These are phyloP conservation scores for Carabus problematicus DNA, from an alignment of 2,888 invertebrate species.

Conservation along the genomic window DNA sequence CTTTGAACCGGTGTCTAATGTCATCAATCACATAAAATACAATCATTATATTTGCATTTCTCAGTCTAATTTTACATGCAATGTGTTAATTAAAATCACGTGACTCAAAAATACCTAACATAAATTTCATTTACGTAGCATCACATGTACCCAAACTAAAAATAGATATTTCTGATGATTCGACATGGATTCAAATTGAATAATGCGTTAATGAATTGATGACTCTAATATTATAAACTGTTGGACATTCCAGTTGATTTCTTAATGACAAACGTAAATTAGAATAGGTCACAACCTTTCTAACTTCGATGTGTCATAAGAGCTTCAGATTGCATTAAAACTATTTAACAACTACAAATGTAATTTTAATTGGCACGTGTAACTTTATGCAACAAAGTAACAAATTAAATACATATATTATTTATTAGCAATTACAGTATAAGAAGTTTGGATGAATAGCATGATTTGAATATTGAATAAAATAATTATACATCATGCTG, in stretches of 20 bases:
- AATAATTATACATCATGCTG: not conserved
- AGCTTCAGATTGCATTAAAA: not conserved
- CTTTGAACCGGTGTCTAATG: constrained; percentile 20
- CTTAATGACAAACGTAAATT: not conserved
- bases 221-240: not conserved
- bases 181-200: not conserved
- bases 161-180: constrained; percentile 3
- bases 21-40: no score
- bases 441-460: no score
- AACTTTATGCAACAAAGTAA: no score
- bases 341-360: not conserved
- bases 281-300: not conserved
- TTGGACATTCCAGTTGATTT: constrained; percentile 11
- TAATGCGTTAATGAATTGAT: not conserved
- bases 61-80: no score
- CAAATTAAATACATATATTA: no score
- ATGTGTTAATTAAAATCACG: not conserved
- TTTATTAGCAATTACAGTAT: no score
- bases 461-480: no score
- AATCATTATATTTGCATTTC: no score
- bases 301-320: not conserved
- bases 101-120: not conserved
- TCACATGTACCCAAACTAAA: constrained; percentile 4
- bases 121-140: constrained; percentile 4
- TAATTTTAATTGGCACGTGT: not conserved